These are phyloP conservation scores for Fulmarus glacialis DNA, from an alignment of 2,113 vertebrate species.

Conservation along the genomic window DNA sequence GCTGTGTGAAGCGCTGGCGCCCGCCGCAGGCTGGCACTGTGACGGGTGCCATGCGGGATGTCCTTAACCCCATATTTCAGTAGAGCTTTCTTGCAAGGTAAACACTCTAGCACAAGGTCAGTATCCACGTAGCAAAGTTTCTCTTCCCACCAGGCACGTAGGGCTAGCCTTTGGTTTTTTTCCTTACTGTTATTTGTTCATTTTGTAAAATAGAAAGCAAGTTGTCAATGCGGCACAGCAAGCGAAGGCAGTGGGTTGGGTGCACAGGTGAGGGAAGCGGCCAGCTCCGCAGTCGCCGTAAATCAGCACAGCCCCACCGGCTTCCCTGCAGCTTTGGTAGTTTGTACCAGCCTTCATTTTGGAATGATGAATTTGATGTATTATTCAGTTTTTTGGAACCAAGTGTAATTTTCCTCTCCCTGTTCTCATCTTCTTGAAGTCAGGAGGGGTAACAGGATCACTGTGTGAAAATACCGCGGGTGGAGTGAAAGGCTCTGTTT, in stretches of 20 bases:
- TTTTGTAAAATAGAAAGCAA: background rate
- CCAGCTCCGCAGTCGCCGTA: accelerated
- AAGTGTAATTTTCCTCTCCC: background rate
- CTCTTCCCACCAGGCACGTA: background rate
- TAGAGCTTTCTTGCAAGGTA: too few relatives aligned
- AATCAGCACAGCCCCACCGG: accelerated
- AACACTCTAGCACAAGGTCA: background rate
- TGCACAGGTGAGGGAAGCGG: background rate
- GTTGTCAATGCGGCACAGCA: accelerated
- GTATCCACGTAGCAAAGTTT: background rate
- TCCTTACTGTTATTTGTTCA: background rate
- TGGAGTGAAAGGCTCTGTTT: background rate
- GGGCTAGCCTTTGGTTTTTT: background rate
- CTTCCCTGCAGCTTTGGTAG: background rate
- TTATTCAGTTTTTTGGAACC: background rate
- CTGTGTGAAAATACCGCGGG: background rate
- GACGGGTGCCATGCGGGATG: accelerated
- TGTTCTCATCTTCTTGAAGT: background rate
- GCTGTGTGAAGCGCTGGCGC: background rate
- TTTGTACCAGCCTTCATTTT: background rate
- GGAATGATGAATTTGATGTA: background rate
- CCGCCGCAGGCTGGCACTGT: background rate
- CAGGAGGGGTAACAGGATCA: background rate
- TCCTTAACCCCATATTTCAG: background rate
- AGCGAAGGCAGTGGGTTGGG: background rate